phyloP scores from a whole-genome alignment of 2,888 invertebrate species.

The Monoplex corrugatus region DNA sequence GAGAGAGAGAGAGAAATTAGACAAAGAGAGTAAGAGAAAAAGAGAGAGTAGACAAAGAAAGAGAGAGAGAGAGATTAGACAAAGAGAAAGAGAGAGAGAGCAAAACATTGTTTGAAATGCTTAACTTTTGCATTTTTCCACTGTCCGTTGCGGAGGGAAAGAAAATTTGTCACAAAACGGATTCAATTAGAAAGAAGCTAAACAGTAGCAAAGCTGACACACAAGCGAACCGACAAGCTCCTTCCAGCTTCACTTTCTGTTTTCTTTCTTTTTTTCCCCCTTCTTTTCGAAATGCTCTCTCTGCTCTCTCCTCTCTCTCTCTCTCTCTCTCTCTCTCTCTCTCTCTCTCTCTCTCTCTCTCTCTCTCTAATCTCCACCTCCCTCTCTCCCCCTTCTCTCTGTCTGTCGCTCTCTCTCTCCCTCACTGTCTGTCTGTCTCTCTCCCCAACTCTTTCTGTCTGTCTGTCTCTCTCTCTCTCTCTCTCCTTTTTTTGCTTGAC shows the following conservation, averaged over 20 bases:
- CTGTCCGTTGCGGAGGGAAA: neutral
- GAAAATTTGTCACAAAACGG: constrained; percentile 8
- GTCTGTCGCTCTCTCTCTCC: neutral
- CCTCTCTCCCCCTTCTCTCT: neutral
- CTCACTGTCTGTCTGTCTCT: neutral
- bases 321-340: neutral
- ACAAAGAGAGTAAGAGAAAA: no score
- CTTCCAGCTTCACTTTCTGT: neutral
- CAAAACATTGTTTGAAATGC: no score
- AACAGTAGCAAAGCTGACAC: neutral
- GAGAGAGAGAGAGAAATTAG: no score
- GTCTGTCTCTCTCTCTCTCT: neutral
- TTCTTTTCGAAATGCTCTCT: no score
- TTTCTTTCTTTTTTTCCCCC: neutral
- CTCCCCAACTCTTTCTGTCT: neutral
- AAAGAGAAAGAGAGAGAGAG: no score
- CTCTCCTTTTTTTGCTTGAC: neutral
- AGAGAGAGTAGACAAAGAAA: no score
- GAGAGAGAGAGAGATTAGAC: no score
- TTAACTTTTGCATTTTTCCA: neutral
- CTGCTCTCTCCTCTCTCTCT: neutral
- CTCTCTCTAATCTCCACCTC: neutral
- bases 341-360: neutral
- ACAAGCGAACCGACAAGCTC: neutral
- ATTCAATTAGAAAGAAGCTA: constrained; percentile 23